Base-by-base conservation (phyloP, 1,140 invertebrate genomes). In the Eumaeus atala region DNA sequence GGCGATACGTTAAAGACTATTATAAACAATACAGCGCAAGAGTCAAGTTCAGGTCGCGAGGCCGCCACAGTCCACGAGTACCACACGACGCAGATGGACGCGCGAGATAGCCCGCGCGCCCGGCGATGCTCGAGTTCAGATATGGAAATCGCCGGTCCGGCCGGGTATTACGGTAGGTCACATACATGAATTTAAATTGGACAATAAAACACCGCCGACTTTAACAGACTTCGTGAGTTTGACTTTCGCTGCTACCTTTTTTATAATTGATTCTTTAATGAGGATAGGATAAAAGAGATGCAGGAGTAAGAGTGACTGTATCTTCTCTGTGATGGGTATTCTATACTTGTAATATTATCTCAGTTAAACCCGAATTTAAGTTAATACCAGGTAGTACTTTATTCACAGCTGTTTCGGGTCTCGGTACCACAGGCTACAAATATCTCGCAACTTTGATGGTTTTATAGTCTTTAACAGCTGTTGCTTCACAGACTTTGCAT, bases 81-180 rank as follows among this genome's bases (percentile, higher is more conserved):
- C 51, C 57, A 54, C 61, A 63, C 62, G 62, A 67, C 60, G 56
- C 64, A 65, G 75, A 78, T 78, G 71, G 64, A 63, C 62, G 64
- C 64, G 55, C 56, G 51, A 62, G 75, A 78, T 78, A 78, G 59
- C 48, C 48, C 54, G 50, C 34, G 53, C 59, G 53, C 52, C 49
- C 53, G 55, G 61, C 65, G 74, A 73, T 77, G 63, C 59, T 65
- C 64, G 58, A 64, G 42, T 61, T 59, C 55, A 62, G 75, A 78
- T 78, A 78, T 74, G 76, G 67, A 71, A 76, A 78, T 76, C 59
- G 61, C 51, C 48, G 17, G 51, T 49, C 33, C 51, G 48, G 44
- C 53, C 51, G n/a, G 51, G 38, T 42, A 53, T 34, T 56, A 64
- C 48, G 66, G 60, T 65, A 67, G 61, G 65, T 67, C 65, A 60